phyloP scores from a whole-genome alignment of 2,888 invertebrate species.

The Microplitis deprimator region DNA sequence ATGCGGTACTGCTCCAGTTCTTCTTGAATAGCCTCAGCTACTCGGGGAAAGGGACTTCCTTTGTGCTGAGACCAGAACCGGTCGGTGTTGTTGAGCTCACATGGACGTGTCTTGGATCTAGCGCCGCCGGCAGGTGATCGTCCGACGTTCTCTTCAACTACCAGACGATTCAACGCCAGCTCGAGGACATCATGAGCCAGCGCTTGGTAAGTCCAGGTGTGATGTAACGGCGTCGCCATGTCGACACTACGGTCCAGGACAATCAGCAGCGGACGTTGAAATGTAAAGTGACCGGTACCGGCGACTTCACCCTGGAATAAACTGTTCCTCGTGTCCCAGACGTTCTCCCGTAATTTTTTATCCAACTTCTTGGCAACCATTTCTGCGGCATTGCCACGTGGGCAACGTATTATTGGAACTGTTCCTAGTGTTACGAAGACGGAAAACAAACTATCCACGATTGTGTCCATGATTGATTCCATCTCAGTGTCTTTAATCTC shows the following conservation, averaged over 20 bases:
- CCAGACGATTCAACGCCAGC: constrained; percentile 87
- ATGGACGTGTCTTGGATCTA: constrained; percentile 85
- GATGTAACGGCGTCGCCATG: constrained; percentile 97
- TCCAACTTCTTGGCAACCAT: constrained; percentile 98
- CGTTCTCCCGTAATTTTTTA: constrained; percentile 95
- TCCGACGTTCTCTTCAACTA: constrained; percentile 78
- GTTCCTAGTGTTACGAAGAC: constrained; percentile 96
- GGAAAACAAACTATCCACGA: constrained; percentile 97
- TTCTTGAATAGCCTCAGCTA: constrained; percentile 99
- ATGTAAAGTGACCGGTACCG: constrained; percentile 79
- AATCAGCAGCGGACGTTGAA: constrained; percentile 93
- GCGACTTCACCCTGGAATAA: constrained; percentile 91
- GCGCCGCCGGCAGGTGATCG: constrained; percentile 76
- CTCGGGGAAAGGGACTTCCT: constrained; percentile 93
- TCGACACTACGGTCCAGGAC: constrained; percentile 95
- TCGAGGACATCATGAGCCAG: constrained; percentile 96
- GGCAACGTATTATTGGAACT: constrained; percentile 80
- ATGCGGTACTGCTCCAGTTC: constrained; percentile 94
- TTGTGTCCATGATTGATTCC: constrained; percentile 92
- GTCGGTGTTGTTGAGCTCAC: constrained; percentile 91
- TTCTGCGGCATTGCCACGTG: constrained; percentile 97
- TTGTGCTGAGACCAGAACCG: constrained; percentile 95
- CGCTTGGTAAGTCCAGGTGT: constrained; percentile 99
- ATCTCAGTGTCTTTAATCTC: constrained; percentile 96
- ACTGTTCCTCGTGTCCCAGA: constrained; percentile 97